Conservation (phyloP, 2,797 vertebrate species). For the Cossypha heuglini region DNA sequence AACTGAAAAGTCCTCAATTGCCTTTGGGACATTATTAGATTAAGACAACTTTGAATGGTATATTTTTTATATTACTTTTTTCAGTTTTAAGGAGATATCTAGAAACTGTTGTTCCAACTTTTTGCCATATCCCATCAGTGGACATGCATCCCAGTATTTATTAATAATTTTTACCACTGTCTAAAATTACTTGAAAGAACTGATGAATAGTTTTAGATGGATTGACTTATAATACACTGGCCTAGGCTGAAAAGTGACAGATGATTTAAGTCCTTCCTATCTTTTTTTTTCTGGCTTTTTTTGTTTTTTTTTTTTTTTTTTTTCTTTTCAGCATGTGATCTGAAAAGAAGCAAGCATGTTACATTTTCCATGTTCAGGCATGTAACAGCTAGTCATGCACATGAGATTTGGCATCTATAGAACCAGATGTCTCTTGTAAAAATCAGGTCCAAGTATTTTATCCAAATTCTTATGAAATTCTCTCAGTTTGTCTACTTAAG, state of each 20-base stretch:
- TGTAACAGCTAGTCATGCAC: neutral
- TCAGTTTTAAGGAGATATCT: neutral
- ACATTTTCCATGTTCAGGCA: neutral
- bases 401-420: neutral
- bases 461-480: slow-evolving; percentile 19
- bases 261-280: neutral
- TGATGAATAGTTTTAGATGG: neutral
- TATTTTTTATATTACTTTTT: neutral
- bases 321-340: neutral
- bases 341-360: neutral
- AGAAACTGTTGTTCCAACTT: neutral
- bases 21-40: neutral
- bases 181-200: neutral
- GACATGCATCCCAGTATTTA: neutral
- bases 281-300: neutral
- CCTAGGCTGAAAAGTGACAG: neutral
- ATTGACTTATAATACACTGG: neutral
- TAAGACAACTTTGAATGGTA: neutral
- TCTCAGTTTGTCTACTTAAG: slow-evolving; percentile 36
- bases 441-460: slow-evolving; percentile 17
- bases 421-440: neutral
- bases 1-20: neutral
- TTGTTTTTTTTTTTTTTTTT: neutral
- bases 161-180: neutral
- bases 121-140: neutral